Evolutionary conservation across 2,797 vertebrate genomes (phyloP), one percentile per base, ranked within the genome.

Genomic region (Onychomys leucogaster): DNA sequence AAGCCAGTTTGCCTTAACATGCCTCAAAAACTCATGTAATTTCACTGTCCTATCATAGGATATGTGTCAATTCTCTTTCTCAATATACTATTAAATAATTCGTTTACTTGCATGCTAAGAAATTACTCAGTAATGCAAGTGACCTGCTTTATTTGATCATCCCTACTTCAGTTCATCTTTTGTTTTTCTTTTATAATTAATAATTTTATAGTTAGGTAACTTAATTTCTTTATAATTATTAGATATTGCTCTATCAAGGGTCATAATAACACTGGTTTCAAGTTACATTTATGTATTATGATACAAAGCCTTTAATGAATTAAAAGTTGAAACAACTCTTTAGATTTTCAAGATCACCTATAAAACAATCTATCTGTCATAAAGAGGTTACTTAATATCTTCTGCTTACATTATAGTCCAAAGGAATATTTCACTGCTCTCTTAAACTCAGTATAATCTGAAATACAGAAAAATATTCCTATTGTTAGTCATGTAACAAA

Each of bases 171-270:
- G 16, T 89, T 76, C n/a, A 55, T 85, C 59, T 77, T 77, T 75
- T 75, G 2, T 37, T 78, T 78, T 83, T 69, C 23, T 49, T 37
- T 25, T 93, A 41, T 80, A 83, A 95, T 63, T 89, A 91, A 73
- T 83, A 88, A 89, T 61, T 84, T 80, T 52, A 75, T 90, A 94
- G 75, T 63, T 63, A 90, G 85, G 12, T 52, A 12, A 37, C 25
- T 63, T 57, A 73, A 57, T 59, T 80, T 91, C 5, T 61, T 93
- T 89, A 25, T 61, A 25, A 77, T 59, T 82, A 92, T 34, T 91
- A 86, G 83, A 94, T 23, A 81, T 14, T 2, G 63, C 17, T 76
- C 37, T 89, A 55, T 57, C 19, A 91, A 83, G 75, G 9, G 2
- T 82, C 5, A 17, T 65, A 93, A 23, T 61, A 93, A 67, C 29